Conservation (phyloP, 2,113 vertebrate genomes). For the Naja naja region DNA sequence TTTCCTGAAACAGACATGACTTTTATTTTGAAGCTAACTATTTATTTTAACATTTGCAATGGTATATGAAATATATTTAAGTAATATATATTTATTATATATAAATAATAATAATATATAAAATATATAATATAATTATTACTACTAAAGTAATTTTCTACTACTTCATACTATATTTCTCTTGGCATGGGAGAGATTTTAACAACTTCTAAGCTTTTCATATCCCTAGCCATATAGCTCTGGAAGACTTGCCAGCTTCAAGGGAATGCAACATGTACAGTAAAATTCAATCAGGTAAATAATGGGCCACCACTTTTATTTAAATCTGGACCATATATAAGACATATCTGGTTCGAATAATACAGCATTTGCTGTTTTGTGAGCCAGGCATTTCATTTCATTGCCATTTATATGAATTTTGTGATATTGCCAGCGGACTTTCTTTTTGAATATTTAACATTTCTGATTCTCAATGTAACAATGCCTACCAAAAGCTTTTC, state of each 20-base stretch:
- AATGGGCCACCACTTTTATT: neutral
- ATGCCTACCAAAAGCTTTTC: neutral
- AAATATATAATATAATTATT: no score
- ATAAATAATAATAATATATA: no score
- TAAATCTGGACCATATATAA: neutral
- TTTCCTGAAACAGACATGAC: neutral
- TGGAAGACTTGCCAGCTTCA: neutral
- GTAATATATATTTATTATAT: no score
- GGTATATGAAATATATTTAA: conserved; percentile 5
- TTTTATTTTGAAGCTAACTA: conserved; percentile 12
- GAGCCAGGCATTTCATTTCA: neutral
- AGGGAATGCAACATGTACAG: neutral
- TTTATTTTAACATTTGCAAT: conserved; percentile 16
- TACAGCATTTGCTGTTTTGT: neutral
- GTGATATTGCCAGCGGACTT: neutral
- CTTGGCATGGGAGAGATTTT: neutral
- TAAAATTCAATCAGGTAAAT: conserved; percentile 16
- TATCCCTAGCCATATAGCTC: conserved; percentile 10
- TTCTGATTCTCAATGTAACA: neutral
- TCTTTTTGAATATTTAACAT: neutral
- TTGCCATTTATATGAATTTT: neutral
- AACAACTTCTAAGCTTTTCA: neutral
- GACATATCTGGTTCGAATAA: neutral
- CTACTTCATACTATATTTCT: conserved; percentile 4
- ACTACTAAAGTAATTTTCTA: conserved; percentile 17